Evolutionary conservation across 2,888 invertebrate species (phyloP).

Genomic region (Colostygia pectinataria): DNA sequence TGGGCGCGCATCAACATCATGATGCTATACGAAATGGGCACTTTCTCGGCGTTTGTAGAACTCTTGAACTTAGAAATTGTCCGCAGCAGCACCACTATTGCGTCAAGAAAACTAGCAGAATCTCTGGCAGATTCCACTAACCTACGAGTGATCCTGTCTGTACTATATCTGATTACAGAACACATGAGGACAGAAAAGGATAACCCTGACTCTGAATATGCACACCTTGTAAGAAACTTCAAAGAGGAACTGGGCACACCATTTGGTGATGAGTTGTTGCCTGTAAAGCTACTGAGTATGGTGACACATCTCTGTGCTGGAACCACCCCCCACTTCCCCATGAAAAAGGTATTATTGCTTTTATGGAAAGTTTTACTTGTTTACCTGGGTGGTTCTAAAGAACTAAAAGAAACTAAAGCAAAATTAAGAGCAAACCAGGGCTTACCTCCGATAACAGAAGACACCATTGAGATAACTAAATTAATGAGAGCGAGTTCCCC

Average conservation of each 20-base stretch:
- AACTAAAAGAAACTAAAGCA: conserved; percentile 89
- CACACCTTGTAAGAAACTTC: conserved; percentile 81
- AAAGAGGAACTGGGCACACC: conserved; percentile 83
- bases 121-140: conserved; percentile 92
- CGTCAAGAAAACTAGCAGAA: conserved; percentile 75
- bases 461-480: conserved; percentile 96
- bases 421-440: conserved; percentile 87
- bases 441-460: conserved; percentile 92
- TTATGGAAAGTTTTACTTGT: conserved; percentile 98
- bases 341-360: conserved; percentile 97
- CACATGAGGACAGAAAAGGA: conserved; percentile 90
- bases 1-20: conserved; percentile 93
- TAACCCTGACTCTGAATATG: conserved; percentile 73
- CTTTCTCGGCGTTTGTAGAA: conserved; percentile 95
- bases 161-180: conserved; percentile 97
- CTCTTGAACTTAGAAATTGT: conserved; percentile 97
- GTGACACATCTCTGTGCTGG: conserved; percentile 98
- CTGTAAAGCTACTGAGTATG: conserved; percentile 96
- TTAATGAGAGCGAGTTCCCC: conserved; percentile 98
- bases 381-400: conserved; percentile 95
- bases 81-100: conserved; percentile 81
- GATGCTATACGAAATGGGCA: conserved; percentile 93
- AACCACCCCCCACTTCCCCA: conserved; percentile 97
- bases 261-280: conserved; percentile 91
- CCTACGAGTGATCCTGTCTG: conserved; percentile 94